These are phyloP conservation scores for Romanogobio albipinnatus DNA, from an alignment of 2,113 vertebrate species.

Conservation along the genomic window DNA sequence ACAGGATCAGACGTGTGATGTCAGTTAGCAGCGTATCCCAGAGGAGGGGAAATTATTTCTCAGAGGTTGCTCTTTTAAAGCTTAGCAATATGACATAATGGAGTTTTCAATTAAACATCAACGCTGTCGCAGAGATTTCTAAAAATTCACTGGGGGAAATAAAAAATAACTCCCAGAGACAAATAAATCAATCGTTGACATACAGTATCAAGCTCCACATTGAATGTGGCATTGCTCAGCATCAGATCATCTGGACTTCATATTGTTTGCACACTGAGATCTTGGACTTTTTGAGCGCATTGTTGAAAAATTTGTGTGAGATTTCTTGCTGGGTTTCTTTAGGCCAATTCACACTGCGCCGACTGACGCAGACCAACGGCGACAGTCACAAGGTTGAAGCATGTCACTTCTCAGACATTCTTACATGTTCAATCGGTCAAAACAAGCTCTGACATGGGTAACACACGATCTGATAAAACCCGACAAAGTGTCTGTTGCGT, in stretches of 20 bases:
- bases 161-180: neutral
- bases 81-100: neutral
- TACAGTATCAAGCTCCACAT: neutral
- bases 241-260: neutral
- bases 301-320: neutral
- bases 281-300: neutral
- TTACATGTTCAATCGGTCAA: too few species aligned
- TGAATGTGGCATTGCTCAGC: neutral
- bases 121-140: neutral
- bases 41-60: neutral
- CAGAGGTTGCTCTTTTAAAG: slow-evolving; percentile 33
- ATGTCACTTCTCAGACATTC: too few species aligned
- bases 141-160: neutral
- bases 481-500: too few species aligned
- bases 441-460: too few species aligned
- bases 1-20: slow-evolving; percentile 11
- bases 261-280: neutral
- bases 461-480: too few species aligned
- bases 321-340: too few species aligned
- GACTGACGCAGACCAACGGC: too few species aligned
- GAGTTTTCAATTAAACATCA: slow-evolving; percentile 6
- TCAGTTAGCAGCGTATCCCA: neutral
- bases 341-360: too few species aligned
- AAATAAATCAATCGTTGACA: neutral
- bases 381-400: too few species aligned